Conservation (phyloP, 2,797 vertebrate species). For the Myioborus miniatus region DNA sequence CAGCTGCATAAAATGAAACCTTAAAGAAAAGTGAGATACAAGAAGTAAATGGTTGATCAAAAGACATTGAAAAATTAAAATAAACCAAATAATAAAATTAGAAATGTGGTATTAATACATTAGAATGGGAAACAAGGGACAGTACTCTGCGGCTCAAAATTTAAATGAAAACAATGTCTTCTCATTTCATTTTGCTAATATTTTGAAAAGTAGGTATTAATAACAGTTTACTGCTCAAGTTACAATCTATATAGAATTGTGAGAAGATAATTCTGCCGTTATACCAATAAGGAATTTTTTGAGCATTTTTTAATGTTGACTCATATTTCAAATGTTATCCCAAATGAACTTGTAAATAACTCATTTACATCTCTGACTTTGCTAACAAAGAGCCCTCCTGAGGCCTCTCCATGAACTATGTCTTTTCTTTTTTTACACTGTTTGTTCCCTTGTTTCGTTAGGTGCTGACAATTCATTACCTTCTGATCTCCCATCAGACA, state of each 20-base stretch:
- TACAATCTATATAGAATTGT: background rate
- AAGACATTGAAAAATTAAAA: background rate
- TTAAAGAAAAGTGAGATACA: background rate
- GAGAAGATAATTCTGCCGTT: background rate
- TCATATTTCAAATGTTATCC: background rate
- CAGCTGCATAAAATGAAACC: background rate
- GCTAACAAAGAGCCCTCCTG: background rate
- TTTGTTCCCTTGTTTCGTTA: background rate
- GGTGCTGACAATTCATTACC: background rate
- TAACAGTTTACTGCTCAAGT: background rate
- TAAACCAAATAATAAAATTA: background rate
- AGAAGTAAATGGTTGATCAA: background rate
- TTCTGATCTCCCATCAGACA: constrained; percentile 21
- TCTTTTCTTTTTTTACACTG: background rate
- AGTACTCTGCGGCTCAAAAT: background rate
- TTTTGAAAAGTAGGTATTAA: fast-evolving
- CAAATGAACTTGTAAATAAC: background rate
- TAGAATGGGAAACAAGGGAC: background rate
- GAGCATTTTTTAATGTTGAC: fast-evolving
- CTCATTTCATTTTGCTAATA: background rate
- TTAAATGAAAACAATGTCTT: background rate
- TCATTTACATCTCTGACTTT: background rate
- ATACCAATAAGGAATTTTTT: background rate
- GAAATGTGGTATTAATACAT: background rate
- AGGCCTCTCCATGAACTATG: background rate